Evolutionary conservation across 2,113 vertebrate species (phyloP), one percentile per base, ranked within the genome.

Genomic region (Paracyprichromis sp.): DNA sequence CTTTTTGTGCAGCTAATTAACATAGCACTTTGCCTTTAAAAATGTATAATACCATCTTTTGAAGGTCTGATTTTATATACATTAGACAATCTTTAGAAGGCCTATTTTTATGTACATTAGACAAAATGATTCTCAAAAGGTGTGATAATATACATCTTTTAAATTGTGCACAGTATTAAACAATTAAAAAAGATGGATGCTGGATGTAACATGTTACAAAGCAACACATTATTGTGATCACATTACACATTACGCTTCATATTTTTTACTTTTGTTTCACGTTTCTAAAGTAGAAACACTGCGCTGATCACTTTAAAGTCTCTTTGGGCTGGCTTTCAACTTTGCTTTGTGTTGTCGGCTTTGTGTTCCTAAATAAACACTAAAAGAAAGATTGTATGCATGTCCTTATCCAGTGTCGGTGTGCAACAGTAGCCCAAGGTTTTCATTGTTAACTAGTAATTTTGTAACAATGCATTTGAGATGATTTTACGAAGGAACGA

Each of bases 401-500:
- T 38, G 19, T 66, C 19, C 17, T 38, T 38, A 66, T n/a, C 61
- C 19, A 12, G 10, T 38, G 61, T 66, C 3, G 0, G 19, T 66
- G 34, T 66, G 61, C 6, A 2, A 38, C 61, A 12, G 31, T 36
- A 66, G 17, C 31, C 10, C n/a, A 36, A 66, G 31, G 34, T 66
- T 38, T 66, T 36, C 0, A 66, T 2, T 36, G 29, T 0, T 61
- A 34, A 34, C 57, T 61, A 17, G 29, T 61, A 0, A 61, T 34
- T 61, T 1, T 34, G 31, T 66, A 66, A 66, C 19, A 38, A n/a
- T 66, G 61, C 34, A 66, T 13, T 38, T 66, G 34, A 66, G 10
- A 66, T 66, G 31, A 7, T 36, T 66, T 66, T 66, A 66, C 0
- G 1, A 17, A 66, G 61, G 61, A 21, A 69, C 0, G 4, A 40